Conservation (phyloP, 2,797 vertebrate species). For the Yasuhikotakia modesta region DNA sequence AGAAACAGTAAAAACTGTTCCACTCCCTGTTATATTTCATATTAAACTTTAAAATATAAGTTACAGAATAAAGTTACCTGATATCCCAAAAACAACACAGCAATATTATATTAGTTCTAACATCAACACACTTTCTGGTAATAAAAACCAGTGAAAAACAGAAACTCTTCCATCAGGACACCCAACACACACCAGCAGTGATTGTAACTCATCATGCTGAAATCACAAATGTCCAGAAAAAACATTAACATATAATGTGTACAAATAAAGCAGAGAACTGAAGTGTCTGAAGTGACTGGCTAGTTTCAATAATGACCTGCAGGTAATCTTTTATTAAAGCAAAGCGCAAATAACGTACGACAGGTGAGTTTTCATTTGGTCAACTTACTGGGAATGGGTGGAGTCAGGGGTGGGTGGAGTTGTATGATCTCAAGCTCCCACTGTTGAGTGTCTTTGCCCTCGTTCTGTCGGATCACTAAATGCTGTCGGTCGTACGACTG, state of each 20-base stretch:
- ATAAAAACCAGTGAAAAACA: neutral
- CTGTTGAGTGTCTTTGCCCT: constrained; percentile 79
- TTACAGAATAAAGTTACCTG: constrained; percentile 30
- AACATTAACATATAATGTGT: constrained; percentile 2
- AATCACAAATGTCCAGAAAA: neutral
- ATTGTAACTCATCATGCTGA: neutral
- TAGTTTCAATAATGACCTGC: neutral
- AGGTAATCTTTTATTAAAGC: neutral
- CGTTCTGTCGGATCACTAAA: constrained; percentile 79
- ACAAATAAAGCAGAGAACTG: neutral
- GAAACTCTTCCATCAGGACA: constrained; percentile 1
- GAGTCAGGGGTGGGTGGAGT: neutral
- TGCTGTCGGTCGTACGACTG: constrained; percentile 86
- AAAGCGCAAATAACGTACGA: constrained; percentile 14
- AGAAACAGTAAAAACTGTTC: constrained; percentile 26
- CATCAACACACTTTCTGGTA: constrained; percentile 24
- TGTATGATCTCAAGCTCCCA: constrained; percentile 85
- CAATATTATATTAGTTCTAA: neutral
- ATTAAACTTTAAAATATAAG: constrained; percentile 58
- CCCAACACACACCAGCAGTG: constrained; percentile 25
- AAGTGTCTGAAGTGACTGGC: neutral
- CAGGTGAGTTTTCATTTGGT: neutral
- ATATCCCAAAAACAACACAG: constrained; percentile 23
- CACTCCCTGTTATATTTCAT: constrained; percentile 64
- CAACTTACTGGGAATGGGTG: neutral